Base-by-base conservation (phyloP, 2,797 vertebrate species). In the Diplodus sargus region DNA sequence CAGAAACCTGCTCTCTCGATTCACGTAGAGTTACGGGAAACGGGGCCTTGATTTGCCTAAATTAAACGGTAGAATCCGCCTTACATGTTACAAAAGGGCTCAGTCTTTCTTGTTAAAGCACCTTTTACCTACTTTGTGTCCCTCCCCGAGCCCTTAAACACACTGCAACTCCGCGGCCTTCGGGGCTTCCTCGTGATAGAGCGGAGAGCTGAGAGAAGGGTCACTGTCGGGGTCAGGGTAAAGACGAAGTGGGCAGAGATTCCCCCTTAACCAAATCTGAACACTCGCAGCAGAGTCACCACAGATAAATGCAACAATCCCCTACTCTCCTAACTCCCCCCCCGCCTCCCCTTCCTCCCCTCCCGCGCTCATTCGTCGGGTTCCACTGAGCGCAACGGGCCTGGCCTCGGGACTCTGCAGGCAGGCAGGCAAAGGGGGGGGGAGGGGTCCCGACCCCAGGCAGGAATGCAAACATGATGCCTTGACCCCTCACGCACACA, bases 381-480 rank as follows among this genome's bases (percentile, higher is more conserved):
- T 87, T 90, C 83, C 74, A 74, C 70, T 1, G 69, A 89, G 85
- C 42, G 18, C 74, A 89, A 48, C 42, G 58, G 83, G 92, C 85
- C 88, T 91, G 92, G 94, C 95, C 93, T 83, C 89, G 30, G 92
- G 94, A 91, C 94, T 87, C 83, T 8, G 85, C 85, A 91, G 84
- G 90, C 90, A 48, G 77, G 85, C 85, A 91, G 84, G 90, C 90
- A 48, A 34, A 7, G 5, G 30, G 76, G 34, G 82, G 81, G 87
- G 89, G 82, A 4, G 74, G 94, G 93, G 91, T 94, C 91, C 71
- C 74, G 91, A 95, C 93, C 92, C 85, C 84, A 78, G 94, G 94
- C 94, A 87, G 91, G 91, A 93, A 94, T 93, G 93, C 91, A 95
- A 94, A 95, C 94, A 92, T 86, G 91, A 87, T 87, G 92, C 87